These are phyloP conservation scores for Pagrus major DNA, from an alignment of 2,113 vertebrate genomes.

Conservation along the genomic window DNA sequence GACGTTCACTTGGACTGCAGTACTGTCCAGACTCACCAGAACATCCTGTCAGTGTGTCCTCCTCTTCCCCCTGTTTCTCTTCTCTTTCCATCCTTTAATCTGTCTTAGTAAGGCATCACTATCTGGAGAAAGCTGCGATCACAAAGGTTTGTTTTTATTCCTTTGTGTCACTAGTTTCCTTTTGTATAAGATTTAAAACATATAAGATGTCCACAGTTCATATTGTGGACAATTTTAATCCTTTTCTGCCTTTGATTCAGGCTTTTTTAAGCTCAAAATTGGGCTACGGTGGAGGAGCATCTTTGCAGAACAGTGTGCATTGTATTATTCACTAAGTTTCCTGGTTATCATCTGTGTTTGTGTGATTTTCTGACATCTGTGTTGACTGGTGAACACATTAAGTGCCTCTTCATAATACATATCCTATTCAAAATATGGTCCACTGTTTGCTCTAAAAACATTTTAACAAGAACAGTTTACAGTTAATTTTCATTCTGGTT, in stretches of 20 bases:
- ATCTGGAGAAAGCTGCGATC: not conserved
- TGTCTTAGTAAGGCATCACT: not conserved
- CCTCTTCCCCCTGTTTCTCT: constrained; percentile 45
- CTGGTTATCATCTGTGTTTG: not conserved
- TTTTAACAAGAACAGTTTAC: not conserved
- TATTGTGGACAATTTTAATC: constrained; percentile 1
- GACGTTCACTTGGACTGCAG: constrained; percentile 41
- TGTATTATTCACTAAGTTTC: not conserved
- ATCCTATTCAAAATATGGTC: not conserved
- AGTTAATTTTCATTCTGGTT: too few relatives aligned
- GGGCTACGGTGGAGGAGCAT: not conserved
- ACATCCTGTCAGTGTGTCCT: constrained; percentile 42
- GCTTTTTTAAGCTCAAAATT: constrained; percentile 1
- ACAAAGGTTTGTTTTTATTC: not conserved
- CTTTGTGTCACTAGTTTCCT: not conserved
- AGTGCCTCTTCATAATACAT: not conserved
- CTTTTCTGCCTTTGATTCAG: not conserved
- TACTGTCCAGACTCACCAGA: constrained; percentile 53
- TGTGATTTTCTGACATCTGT: not conserved
- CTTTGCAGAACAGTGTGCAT: not conserved
- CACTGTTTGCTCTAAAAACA: not conserved
- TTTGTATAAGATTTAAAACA: not conserved
- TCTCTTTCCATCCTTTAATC: not conserved
- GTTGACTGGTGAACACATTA: not conserved
- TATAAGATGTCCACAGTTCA: not conserved